A percentile compares a stretch with the other conserved stretches of the same genome.
phyloP scores from a whole-genome alignment of 2,888 invertebrate genomes.

The Caenorhabditis sinica region DNA sequence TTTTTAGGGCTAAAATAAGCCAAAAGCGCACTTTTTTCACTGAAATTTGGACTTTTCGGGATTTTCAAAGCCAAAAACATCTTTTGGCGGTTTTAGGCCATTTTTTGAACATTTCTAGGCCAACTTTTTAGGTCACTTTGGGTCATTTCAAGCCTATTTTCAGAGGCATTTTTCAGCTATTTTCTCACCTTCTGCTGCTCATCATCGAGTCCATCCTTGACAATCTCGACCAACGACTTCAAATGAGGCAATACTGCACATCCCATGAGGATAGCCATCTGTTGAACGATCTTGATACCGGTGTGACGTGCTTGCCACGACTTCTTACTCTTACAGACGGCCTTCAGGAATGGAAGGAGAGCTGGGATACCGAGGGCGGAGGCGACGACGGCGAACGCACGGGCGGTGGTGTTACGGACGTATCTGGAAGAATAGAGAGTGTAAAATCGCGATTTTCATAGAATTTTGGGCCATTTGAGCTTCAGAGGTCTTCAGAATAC shows the following conservation, averaged over 20 bases:
- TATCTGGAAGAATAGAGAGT: conserved; percentile 86
- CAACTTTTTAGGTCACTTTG: not conserved
- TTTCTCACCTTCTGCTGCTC: conserved; percentile 94
- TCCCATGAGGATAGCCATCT: conserved; percentile 99
- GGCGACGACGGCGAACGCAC: conserved; percentile 99
- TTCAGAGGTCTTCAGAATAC: not conserved
- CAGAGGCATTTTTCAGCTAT: too few relatives aligned
- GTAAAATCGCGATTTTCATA: not conserved
- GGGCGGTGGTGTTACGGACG: conserved; percentile 98
- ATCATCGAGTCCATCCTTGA: conserved; percentile 97
- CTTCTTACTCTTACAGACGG: conserved; percentile 98
- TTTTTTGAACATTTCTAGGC: too few relatives aligned
- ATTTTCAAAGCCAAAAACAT: too few relatives aligned
- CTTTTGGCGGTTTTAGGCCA: too few relatives aligned
- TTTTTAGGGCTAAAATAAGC: too few relatives aligned
- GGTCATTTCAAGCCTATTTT: not conserved
- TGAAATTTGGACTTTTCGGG: too few relatives aligned
- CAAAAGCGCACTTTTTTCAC: too few relatives aligned
- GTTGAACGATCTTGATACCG: conserved; percentile 99
- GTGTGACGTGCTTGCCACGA: conserved; percentile 99
- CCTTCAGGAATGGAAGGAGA: conserved; percentile 95
- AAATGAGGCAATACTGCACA: conserved; percentile 99
- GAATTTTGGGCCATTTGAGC: not conserved
- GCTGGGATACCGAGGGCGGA: conserved; percentile 99
- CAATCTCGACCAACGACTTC: conserved; percentile 98